Base-by-base conservation (phyloP, 2,797 vertebrate species). In the Naso thynnoides region DNA sequence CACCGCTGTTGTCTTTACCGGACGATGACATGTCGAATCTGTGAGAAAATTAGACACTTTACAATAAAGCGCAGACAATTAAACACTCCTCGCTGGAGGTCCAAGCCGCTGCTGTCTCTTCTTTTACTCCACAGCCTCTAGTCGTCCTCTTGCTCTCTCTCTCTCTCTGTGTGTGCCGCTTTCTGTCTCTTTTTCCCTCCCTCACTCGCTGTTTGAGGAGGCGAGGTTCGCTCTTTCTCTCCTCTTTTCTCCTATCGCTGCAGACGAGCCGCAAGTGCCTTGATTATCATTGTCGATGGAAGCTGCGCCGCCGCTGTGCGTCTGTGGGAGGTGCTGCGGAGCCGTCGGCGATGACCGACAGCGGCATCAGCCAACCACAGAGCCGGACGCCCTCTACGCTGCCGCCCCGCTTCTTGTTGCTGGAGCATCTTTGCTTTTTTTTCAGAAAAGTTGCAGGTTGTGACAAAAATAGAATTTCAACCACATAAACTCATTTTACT, bases 1-100 rank as follows among this genome's bases (percentile, higher is more conserved):
- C 96, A 89, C 95, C 97, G 95, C 96, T 96, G 96, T 96, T 96
- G 96, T 99, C 97, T 94, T 98, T 99, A 84, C 95, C 97, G 93
- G 97, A 96, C 91, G 97, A 97, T 95, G 97, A 97, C 97, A 99
- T 99, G 86, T 91, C 94, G 94, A 73, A 83, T 76, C 57, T 88
- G 68, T 47, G 85, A 76, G 68, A 24, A 80, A 86, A 84, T 70
- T 79, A 64, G 72, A 89, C 78, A 92, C 88, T 93, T 93, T 86
- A 21, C 27, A 60, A 87, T 76, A 31, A 85, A 85, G 76, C 76
- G 84, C 69, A 69, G 80, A 85, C 87, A 91, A 91, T 88, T 82
- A 81, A 86, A 83, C 91, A 90, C 89, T 93, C 93, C 90, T 90
- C 67, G 56, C 68, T 64, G 84, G 83, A 86, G 88, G 78, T 91